Conservation (phyloP, 2,888 invertebrate genomes). For the Elgonia sp. region DNA sequence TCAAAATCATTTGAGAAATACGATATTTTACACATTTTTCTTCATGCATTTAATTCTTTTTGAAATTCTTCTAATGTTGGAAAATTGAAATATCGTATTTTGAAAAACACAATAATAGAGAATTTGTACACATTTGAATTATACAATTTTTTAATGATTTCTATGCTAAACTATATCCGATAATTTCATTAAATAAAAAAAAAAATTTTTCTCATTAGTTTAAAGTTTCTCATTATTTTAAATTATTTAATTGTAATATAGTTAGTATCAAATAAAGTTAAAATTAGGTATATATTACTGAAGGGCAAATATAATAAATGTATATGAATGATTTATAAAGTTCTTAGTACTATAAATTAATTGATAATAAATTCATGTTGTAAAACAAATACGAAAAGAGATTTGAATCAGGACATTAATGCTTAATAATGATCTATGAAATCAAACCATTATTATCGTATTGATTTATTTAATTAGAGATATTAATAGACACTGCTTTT, state of each 20-base stretch:
- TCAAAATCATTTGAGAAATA: conserved; percentile 13
- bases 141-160: background rate
- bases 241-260: too few species aligned
- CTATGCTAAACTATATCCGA: too few species aligned
- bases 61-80: conserved; percentile 9
- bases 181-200: too few species aligned
- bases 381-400: conserved; percentile 27
- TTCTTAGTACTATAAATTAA: conserved; percentile 15
- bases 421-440: conserved; percentile 34
- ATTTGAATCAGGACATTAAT: conserved; percentile 35
- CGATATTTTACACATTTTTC: conserved; percentile 5
- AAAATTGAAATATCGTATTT: conserved; percentile 36
- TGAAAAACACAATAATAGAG: conserved; percentile 37
- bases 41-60: background rate
- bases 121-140: conserved; percentile 33
- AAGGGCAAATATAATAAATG: conserved; percentile 9
- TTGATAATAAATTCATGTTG: conserved; percentile 27
- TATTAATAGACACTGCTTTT: conserved; percentile 22
- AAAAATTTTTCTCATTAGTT: too few species aligned
- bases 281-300: conserved; percentile 18
- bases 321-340: conserved; percentile 14
- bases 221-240: too few species aligned
- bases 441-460: conserved; percentile 34
- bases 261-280: background rate
- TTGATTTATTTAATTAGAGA: conserved; percentile 38